Evolutionary conservation across 2,113 vertebrate genomes (phyloP).

Genomic region (Bombycilla garrulus): DNA sequence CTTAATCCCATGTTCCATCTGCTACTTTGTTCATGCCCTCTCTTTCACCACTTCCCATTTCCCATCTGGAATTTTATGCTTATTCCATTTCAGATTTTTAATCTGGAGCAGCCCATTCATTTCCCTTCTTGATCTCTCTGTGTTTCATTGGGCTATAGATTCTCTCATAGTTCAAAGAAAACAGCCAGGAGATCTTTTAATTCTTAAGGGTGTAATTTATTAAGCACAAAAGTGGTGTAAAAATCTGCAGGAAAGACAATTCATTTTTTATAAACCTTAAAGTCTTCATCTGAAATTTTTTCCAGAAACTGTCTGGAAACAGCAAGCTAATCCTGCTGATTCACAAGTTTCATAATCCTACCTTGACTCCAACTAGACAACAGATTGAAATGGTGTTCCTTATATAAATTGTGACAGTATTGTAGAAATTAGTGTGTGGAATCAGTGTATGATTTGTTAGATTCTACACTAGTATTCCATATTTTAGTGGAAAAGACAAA

Average conservation of each 20-base stretch:
- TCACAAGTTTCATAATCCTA: not conserved
- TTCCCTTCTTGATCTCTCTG: not conserved
- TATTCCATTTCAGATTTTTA: not conserved
- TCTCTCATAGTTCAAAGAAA: not conserved
- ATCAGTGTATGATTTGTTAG: rapidly evolving
- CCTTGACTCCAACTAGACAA: not conserved
- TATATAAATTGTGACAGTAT: not conserved
- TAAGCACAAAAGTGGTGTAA: not conserved
- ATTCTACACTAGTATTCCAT: not conserved
- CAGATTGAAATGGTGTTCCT: not conserved
- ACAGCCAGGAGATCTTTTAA: not conserved
- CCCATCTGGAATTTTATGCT: not conserved
- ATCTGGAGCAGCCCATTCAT: not conserved
- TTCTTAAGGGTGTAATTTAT: not conserved
- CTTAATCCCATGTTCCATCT: not conserved
- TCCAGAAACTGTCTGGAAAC: not conserved
- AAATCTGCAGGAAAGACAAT: not conserved
- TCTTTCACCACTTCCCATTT: not conserved
- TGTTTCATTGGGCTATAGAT: not conserved
- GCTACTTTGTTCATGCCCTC: not conserved
- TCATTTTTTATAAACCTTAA: not conserved
- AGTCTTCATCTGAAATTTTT: not conserved
- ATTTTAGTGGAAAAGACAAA: not conserved
- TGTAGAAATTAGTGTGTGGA: not conserved
- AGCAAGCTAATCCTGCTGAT: not conserved